Base-by-base conservation (phyloP, 2,888 invertebrate species). In the Empis stercorea region DNA sequence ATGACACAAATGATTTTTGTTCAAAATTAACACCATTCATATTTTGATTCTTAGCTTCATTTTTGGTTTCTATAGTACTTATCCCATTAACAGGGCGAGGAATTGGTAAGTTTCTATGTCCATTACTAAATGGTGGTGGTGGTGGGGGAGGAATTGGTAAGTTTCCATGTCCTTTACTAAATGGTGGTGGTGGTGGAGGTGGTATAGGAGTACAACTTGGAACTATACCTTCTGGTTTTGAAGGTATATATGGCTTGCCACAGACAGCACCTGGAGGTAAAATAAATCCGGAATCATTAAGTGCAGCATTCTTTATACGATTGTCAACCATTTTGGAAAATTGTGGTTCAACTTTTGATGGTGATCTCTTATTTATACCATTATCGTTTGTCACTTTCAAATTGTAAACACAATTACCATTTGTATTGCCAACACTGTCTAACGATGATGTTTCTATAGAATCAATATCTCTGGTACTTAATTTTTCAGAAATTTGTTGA, bases 1-100 rank as follows among this genome's bases (percentile, higher is more conserved):
- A 67, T 17, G 66, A 67, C 4, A 64, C 62, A 30, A 65, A 56
- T 4, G 63, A 61, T 53, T 62, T 63, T 46, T 61, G 61, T 48
- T 62, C 60, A 47, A 54, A 62, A 52, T 66, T 66, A 9, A 61
- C 61, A 4, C 62, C 64, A 39, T 56, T 62, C 42, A 61, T 59
- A 53, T 51, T 17, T 10, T 16, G 10, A 17, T 30, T 37, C 44
- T 50, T 51, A 46, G 56, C 57, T 27, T 48, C 50, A 43, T 52
- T 46, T 3, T 15, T 36, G 4, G 36, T 15, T 36, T 2, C 7
- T 15, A 17, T 16, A 16, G 17, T 38, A 17, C 9, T 27, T 10
- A 16, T 2, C 4, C 16, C 34, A 34, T 37, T 16, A 37, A n/a
- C n/a, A n/a, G 20, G 3, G 3, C 4, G 20, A 20, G 20, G 9